Evolutionary conservation across 2,888 invertebrate species (phyloP), one percentile per base, ranked within the genome.

Genomic region (Limenitis camilla): DNA sequence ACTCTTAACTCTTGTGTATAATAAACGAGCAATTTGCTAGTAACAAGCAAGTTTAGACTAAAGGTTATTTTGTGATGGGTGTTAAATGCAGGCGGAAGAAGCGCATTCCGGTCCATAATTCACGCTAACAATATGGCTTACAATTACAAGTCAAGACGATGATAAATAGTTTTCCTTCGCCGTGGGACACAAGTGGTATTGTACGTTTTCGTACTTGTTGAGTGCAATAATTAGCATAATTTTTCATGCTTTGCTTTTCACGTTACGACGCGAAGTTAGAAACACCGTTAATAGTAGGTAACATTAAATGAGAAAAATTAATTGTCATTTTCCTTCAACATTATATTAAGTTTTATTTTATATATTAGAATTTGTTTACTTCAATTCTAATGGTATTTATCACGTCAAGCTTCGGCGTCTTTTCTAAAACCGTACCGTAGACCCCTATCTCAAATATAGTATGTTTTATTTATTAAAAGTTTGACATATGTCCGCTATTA

Each of bases 71-170:
- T 53, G 51, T 56, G 59, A 58, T 60, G 58, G 62, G 61, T 64
- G 63, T 62, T 60, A 61, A 55, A 53, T 64, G 62, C 71, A 76
- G 51, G 75, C 76, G 83, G 79, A 81, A 82, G 81, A 76, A 68
- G 61, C 61, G 69, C 69, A 76, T 76, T 76, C 69, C 67, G 62
- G 64, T 66, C 74, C 72, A 85, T 87, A 85, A 82, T 74, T 86
- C 81, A 84, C 70, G 66, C 74, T 74, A 80, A 83, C 84, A 83
- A 81, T 83, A 82, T 80, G 72, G 80, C 77, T 69, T 70, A 83
- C 83, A 85, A 86, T 85, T 85, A 85, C 84, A 78, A 81, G 79
- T 73, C 76, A 66, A 72, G 76, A 86, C 81, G 86, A 86, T 84
- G 84, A 87, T 79, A 82, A 81, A 87, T 84, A 69, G 67, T 70